Evolutionary conservation across 53 echinoderm and acorn worm species (phyloP), one percentile per base, ranked within the genome.

Genomic region (Antedon mediterranea): DNA sequence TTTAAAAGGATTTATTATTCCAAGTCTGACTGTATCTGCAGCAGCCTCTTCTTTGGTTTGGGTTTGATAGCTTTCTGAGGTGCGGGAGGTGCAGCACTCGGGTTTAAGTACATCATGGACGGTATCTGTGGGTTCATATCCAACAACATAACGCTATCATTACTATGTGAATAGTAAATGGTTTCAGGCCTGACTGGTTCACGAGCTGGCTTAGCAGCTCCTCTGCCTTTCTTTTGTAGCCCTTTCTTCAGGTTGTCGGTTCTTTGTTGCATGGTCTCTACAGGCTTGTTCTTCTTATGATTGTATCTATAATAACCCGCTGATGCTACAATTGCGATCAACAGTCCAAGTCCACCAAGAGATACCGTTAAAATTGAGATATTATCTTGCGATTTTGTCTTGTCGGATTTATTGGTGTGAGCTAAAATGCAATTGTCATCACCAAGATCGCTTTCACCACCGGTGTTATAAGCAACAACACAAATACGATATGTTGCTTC

Each of bases 401-500:
- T 31, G 6, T 84, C 81, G 43, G 83, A 43, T 14, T 76, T 37
- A 34, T 72, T 43, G 0, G 89, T 92, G 32, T 92, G 90, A 0
- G 88, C 90, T 88, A 86, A 88, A 41, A 92, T 80, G 57, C 92
- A 92, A 75, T 97, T 92, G 34, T 84, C 77, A 18, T 89, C 82
- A n/a, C 86, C 88, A 4, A 97, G 77, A 8, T 75, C 3, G 42
- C 90, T 97, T 44, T 92, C 90, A 3, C 92, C 98, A 28, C 91
- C 98, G 28, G 82, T 70, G 34, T 92, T 97, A 73, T 92, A 90
- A 6, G 98, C 92, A 14, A 89, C 87, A 28, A 92, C 91, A 31
- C 98, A 97, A 32, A 97, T 86, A 26, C 85, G 83, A 79, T 97
- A 97, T 3, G 89, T 86, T 9, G 92, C 85, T 32, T 86, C 90